phyloP scores from a whole-genome alignment of 2,797 vertebrate species.

The Columba guinea region DNA sequence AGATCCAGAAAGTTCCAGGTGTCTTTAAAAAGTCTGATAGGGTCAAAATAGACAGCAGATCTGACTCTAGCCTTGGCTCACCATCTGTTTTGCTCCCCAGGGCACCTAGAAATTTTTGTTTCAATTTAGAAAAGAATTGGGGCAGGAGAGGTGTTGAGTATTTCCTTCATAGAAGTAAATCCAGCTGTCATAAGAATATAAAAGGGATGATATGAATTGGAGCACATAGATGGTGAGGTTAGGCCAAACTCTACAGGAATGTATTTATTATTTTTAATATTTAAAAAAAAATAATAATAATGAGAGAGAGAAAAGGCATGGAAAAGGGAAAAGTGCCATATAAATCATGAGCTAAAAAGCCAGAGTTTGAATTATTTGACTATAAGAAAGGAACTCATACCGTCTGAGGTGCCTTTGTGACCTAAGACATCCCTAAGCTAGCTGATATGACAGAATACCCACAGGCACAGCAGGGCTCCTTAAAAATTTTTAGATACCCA shows the following conservation, averaged over 20 bases:
- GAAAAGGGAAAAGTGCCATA: not conserved
- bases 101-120: not conserved
- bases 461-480: not conserved
- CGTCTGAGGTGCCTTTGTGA: not conserved
- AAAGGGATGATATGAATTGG: not conserved
- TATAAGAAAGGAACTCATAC: not conserved
- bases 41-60: not conserved
- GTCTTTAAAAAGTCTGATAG: not conserved
- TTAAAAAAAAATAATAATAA: not conserved
- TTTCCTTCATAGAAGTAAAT: not conserved
- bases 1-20: not conserved
- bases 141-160: rapidly evolving
- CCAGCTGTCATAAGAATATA: not conserved
- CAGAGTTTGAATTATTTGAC: not conserved
- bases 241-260: not conserved
- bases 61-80: not conserved
- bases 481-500: not conserved
- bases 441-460: not conserved
- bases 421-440: not conserved
- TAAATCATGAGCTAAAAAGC: not conserved
- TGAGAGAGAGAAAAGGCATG: rapidly evolving
- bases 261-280: not conserved
- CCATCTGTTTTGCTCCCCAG: not conserved
- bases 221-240: not conserved
- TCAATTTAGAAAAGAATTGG: not conserved